Base-by-base conservation (phyloP, 2,113 vertebrate genomes). In the Equus przewalskii region DNA sequence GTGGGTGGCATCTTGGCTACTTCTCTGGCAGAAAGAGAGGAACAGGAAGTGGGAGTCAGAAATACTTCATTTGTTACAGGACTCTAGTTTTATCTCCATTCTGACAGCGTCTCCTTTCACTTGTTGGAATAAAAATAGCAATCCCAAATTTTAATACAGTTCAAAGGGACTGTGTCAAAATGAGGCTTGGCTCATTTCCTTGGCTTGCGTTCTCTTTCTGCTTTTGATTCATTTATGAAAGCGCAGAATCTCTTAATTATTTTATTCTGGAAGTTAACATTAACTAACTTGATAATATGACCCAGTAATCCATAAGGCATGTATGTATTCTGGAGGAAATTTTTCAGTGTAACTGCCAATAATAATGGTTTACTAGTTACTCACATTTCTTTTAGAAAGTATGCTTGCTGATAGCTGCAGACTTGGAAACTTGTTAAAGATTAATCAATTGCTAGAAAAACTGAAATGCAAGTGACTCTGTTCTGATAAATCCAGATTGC, bases 141-240 rank as follows among this genome's bases (percentile, higher is more conserved):
- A 78, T 41, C 41, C 4, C 67, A 76, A 65, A 75, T 89, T 92
- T 87, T 89, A 89, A 87, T 95, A 78, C 19, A 94, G 60, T 94
- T 96, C 58, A 85, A 97, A 96, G 72, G 56, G 28, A 51, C 62
- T 92, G 2, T 87, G n/a, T 93, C 49, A 96, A 91, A 90, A 80
- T 82, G 22, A 96, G n/a, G 72, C 58, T 54, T 54, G 51, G 51
- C 51, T 54, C 24, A 70, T 44, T 46, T 89, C 41, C 51, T 97
- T 81, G 58, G 22, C 44, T 76, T 78, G 60, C 28, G 2, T 46
- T 85, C 12, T 91, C 22, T 64, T 64, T 82, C 24, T 89, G 26
- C 16, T 92, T 93, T 96, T 83, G 82, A 89, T 69, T 33, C 73
- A 70, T 41, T 21, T 62, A 36, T 69, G 41, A 85, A 94, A 62